A percentile compares a stretch with the other conserved stretches of the same genome.
These are phyloP conservation scores for Trissolcus japonicus DNA, from an alignment of 2,888 invertebrate genomes.

Conservation along the genomic window DNA sequence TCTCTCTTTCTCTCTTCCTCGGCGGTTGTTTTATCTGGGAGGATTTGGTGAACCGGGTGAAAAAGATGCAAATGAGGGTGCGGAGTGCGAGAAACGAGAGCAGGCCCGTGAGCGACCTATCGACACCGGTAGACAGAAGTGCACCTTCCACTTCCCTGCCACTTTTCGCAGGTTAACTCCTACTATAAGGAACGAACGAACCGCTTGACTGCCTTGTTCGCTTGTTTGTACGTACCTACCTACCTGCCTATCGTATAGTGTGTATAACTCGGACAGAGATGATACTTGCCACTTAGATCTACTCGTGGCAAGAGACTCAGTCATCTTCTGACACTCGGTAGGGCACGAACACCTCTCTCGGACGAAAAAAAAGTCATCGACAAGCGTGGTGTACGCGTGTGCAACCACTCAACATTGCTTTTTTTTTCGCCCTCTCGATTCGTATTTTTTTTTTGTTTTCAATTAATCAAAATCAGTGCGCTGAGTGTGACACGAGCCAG, in stretches of 20 bases:
- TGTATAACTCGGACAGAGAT: slow-evolving; percentile 69
- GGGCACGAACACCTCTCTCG: slow-evolving; percentile 53
- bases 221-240: slow-evolving; percentile 60
- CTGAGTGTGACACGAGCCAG: slow-evolving; percentile 68
- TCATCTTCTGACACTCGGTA: slow-evolving; percentile 72
- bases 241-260: slow-evolving; percentile 65
- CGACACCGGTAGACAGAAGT: slow-evolving; percentile 62
- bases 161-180: slow-evolving; percentile 70
- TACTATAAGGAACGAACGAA: slow-evolving; percentile 68
- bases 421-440: too few relatives aligned
- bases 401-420: background rate
- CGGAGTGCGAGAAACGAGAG: slow-evolving; percentile 25
- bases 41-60: slow-evolving; percentile 17
- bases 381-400: slow-evolving; percentile 6
- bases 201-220: slow-evolving; percentile 62
- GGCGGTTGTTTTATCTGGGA: background rate
- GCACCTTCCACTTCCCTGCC: slow-evolving; percentile 68
- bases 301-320: slow-evolving; percentile 64
- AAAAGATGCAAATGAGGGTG: slow-evolving; percentile 40
- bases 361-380: slow-evolving; percentile 25
- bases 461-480: slow-evolving; percentile 73
- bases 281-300: slow-evolving; percentile 64
- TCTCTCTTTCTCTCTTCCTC: background rate
- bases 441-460: too few relatives aligned
- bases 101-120: slow-evolving; percentile 54